A percentile compares a stretch with the other conserved stretches of the same genome.
Conservation (phyloP, 2,113 vertebrate genomes). For the Microtus montanus region DNA sequence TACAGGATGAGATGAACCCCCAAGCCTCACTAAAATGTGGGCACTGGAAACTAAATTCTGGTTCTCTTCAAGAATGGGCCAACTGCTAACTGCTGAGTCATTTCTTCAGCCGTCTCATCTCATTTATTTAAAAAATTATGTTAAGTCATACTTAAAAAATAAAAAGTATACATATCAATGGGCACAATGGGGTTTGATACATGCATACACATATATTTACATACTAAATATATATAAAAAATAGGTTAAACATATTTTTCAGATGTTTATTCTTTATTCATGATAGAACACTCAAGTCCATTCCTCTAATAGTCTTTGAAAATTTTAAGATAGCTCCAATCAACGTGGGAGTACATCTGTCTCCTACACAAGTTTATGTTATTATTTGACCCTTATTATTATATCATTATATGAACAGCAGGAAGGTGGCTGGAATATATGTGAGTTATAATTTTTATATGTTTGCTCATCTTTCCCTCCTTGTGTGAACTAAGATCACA, state of each 20-base stretch:
- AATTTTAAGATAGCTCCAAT: not conserved
- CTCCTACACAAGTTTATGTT: not conserved
- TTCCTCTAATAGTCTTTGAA: not conserved
- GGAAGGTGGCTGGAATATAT: not conserved
- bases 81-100: not conserved
- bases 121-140: not conserved
- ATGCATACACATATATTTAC: not conserved
- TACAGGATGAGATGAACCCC: no score
- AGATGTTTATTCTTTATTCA: not conserved
- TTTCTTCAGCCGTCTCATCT: not conserved
- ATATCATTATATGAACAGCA: not conserved
- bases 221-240: no score
- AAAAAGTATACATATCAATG: not conserved
- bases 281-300: not conserved
- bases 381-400: no score
- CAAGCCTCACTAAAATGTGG: not conserved
- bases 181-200: not conserved
- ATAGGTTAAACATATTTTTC: not conserved
- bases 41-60: not conserved
- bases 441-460: not conserved
- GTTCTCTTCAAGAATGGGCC: not conserved
- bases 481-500: not conserved
- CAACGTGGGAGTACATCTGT: not conserved
- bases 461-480: not conserved
- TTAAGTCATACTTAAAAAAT: not conserved